phyloP scores from a whole-genome alignment of 2,797 vertebrate genomes.

The Crotalus adamanteus region DNA sequence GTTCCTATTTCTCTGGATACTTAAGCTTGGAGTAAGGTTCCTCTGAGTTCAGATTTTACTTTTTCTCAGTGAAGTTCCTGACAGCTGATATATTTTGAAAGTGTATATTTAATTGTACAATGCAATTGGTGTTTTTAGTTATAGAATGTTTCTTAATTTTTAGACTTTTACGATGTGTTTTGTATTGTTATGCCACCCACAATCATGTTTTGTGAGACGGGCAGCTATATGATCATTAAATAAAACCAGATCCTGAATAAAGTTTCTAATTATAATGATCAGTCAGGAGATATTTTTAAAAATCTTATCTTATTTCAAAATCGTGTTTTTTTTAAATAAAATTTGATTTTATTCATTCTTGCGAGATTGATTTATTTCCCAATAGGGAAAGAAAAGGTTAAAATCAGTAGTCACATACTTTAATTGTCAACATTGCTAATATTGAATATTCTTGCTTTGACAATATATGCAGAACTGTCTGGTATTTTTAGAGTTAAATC shows the following conservation, averaged over 20 bases:
- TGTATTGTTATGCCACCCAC: background rate
- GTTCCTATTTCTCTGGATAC: background rate
- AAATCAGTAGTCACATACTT: background rate
- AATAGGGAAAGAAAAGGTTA: background rate
- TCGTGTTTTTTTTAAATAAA: background rate
- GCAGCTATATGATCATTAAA: background rate
- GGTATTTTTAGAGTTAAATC: too few species aligned
- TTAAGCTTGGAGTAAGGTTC: background rate
- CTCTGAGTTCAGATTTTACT: background rate
- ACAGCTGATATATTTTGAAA: background rate
- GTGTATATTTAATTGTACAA: background rate
- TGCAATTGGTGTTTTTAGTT: background rate
- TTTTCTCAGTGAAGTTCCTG: background rate
- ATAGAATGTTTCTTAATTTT: background rate
- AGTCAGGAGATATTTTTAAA: background rate
- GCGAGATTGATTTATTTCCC: background rate
- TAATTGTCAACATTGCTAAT: background rate
- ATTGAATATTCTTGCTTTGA: too few species aligned
- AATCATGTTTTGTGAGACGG: background rate
- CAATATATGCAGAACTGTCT: too few species aligned
- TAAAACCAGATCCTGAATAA: background rate
- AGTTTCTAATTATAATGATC: background rate
- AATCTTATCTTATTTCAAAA: background rate
- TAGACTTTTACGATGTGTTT: background rate
- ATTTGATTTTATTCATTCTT: background rate